Evolutionary conservation across 2,113 vertebrate species (phyloP).

Genomic region (Circaetus gallicus): DNA sequence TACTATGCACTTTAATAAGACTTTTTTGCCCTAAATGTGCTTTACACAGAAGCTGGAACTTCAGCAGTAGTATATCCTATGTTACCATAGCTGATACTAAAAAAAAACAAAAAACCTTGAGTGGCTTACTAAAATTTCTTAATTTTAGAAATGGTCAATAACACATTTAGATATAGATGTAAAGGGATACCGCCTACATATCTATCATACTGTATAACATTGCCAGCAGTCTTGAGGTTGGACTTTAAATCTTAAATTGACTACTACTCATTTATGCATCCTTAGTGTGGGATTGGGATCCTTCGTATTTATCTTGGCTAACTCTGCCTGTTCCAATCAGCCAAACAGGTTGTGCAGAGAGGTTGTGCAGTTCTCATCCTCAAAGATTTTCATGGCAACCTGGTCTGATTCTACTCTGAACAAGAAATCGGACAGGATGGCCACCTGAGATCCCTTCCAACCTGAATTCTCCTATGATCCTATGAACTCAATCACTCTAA

Average conservation of each 20-base stretch:
- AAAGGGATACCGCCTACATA: background rate
- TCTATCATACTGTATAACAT: background rate
- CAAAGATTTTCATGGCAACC: background rate
- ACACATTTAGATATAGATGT: background rate
- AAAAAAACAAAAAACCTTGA: background rate
- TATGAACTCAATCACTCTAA: background rate
- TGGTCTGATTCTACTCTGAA: background rate
- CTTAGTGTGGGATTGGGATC: background rate
- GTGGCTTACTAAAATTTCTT: background rate
- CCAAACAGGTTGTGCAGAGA: background rate
- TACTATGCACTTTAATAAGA: conserved; percentile 22
- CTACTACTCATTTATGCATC: background rate
- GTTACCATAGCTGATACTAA: background rate
- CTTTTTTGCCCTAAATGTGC: background rate
- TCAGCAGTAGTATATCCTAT: background rate
- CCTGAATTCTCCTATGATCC: background rate
- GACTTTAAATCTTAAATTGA: background rate
- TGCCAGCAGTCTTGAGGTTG: background rate
- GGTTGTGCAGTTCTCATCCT: background rate
- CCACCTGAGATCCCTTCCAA: background rate
- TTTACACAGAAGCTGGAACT: background rate
- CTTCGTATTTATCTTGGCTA: background rate
- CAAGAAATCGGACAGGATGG: background rate
- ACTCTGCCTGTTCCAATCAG: background rate
- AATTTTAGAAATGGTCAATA: background rate